phyloP scores from a whole-genome alignment of 2,888 invertebrate genomes.

The Serripes groenlandicus region DNA sequence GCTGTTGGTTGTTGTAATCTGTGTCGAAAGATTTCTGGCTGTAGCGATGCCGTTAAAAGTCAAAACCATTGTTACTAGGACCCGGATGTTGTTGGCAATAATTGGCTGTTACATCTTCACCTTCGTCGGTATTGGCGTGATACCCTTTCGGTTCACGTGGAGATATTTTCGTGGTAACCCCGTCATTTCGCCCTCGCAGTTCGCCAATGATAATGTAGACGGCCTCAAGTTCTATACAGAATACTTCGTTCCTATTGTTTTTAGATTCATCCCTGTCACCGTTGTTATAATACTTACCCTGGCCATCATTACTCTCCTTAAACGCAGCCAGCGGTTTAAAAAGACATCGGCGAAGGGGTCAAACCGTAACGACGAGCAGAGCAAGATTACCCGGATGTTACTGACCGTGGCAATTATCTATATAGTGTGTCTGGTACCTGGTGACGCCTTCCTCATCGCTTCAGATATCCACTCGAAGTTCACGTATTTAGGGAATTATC shows the following conservation, averaged over 20 bases:
- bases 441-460: slow-evolving; percentile 47
- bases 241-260: slow-evolving; percentile 58
- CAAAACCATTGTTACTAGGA: slow-evolving; percentile 49
- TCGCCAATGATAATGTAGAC: slow-evolving; percentile 57
- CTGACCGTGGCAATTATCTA: slow-evolving; percentile 60
- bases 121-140: slow-evolving; percentile 35
- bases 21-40: slow-evolving; percentile 65
- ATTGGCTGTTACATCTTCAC: slow-evolving; percentile 50
- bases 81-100: slow-evolving; percentile 56
- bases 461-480: slow-evolving; percentile 49
- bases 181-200: slow-evolving; percentile 57
- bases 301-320: slow-evolving; percentile 46
- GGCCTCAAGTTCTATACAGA: slow-evolving; percentile 60
- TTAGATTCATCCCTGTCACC: slow-evolving; percentile 63
- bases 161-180: slow-evolving; percentile 41
- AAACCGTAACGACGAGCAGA: slow-evolving; percentile 48
- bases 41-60: slow-evolving; percentile 68
- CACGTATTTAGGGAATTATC: slow-evolving; percentile 61
- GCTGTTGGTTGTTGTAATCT: slow-evolving; percentile 62
- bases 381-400: slow-evolving; percentile 63
- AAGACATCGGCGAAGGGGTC: slow-evolving; percentile 14
- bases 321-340: slow-evolving; percentile 40
- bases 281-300: slow-evolving; percentile 58
- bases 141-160: slow-evolving; percentile 63
- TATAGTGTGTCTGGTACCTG: slow-evolving; percentile 61